These are phyloP conservation scores for Helicoverpa assulta DNA, from an alignment of 2,888 invertebrate genomes.

Conservation along the genomic window DNA sequence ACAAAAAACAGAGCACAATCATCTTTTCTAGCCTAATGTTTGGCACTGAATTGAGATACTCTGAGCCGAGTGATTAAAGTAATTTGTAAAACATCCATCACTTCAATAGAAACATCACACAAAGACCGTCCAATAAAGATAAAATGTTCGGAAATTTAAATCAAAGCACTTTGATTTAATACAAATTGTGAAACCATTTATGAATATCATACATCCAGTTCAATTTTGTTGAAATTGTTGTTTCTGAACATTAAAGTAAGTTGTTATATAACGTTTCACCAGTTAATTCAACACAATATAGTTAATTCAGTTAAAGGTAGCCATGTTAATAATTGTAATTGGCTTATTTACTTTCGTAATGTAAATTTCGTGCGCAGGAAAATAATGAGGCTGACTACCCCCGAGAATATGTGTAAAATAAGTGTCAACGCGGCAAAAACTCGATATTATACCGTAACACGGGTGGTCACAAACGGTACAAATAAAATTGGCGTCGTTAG, in stretches of 20 bases:
- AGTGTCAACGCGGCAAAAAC: constrained; percentile 50
- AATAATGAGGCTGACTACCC: constrained; percentile 36
- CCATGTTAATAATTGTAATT: constrained; percentile 13
- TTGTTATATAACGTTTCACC: not conserved
- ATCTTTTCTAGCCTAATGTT: not conserved
- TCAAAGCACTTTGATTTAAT: constrained; percentile 20
- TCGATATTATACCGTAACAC: constrained; percentile 44
- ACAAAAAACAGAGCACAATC: not conserved
- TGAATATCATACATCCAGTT: not conserved
- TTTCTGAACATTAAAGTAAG: not conserved
- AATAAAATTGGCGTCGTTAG: constrained; percentile 66
- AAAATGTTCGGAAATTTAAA: constrained; percentile 3
- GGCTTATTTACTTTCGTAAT: constrained; percentile 32
- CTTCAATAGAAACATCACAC: not conserved
- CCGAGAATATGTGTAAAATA: constrained; percentile 12
- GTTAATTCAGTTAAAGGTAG: constrained; percentile 5
- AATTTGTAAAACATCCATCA: not conserved
- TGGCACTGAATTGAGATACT: not conserved
- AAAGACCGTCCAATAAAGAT: constrained; percentile 11
- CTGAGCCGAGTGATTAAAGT: not conserved
- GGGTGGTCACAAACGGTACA: constrained; percentile 45
- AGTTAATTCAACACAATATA: constrained; percentile 7
- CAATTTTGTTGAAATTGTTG: constrained; percentile 8
- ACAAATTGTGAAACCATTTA: constrained; percentile 14
- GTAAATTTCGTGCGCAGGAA: constrained; percentile 31